Evolutionary conservation across 1,140 invertebrate genomes (phyloP), one percentile per base, ranked within the genome.

Genomic region (Arion vulgaris): DNA sequence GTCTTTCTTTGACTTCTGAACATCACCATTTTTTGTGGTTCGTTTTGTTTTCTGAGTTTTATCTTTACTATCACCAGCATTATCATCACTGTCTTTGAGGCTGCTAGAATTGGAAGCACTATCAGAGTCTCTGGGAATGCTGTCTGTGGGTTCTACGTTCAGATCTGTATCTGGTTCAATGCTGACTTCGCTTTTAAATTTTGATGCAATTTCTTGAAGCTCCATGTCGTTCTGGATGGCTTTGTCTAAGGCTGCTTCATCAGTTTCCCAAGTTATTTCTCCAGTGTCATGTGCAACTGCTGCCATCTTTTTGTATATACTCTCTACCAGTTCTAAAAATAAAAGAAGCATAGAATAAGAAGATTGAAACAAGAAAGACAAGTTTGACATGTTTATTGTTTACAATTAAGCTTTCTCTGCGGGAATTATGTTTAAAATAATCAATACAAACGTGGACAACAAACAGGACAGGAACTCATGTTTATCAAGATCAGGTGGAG

Each of bases 61-160:
- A 34, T 83, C 73, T 19, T 76, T 79, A 38, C 51, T 80, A 28
- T 51, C 39, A 13, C 80, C 82, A 23, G 80, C 80, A 36, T 34
- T 41, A 23, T 81, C 81, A 7, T 84, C 77, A 0, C 26, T 38
- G 9, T 85, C 85, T n/a, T 39, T 41, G 7, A 77, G n/a, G 45
- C 85, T 86, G 51, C 71, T 80, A 19, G 79, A 79, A 69, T 62
- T 78, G 51, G 76, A 80, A 51, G 82, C 84, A 7, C 82, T 83
- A 81, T 86, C 84, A 32, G 78, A 73, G 51, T 86, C 85, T 15
- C 77, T 72, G 38, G 80, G 53, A 28, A 83, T 39, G 19, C 34
- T 73, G 15, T 80, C 38, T 17, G 77, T 41, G 2, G 45, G 57
- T 0, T 80, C 72, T 0, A 41, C 69, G 32, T 76, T 68, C 19